A percentile compares a stretch with the other conserved stretches of the same genome.
These are phyloP conservation scores for Ispidina lecontei DNA, from an alignment of 2,797 vertebrate species.

Conservation along the genomic window DNA sequence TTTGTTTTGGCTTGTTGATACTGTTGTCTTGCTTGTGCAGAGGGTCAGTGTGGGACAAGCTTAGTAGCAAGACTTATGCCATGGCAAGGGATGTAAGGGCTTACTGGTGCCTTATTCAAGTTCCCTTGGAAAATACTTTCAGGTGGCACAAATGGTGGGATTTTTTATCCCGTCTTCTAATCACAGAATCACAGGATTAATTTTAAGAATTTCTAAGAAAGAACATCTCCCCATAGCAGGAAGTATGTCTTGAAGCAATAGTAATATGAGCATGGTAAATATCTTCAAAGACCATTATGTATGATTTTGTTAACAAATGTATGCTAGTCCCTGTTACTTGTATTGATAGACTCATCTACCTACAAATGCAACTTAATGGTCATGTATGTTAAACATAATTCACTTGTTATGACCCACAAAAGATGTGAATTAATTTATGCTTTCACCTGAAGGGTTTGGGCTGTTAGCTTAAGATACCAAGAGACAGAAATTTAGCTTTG, in stretches of 20 bases:
- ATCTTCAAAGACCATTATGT: not conserved
- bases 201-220: not conserved
- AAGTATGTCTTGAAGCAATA: not conserved
- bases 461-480: constrained; percentile 19
- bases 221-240: not conserved
- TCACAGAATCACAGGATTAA: too few species aligned
- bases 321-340: not conserved
- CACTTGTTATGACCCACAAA: not conserved
- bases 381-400: constrained; percentile 5
- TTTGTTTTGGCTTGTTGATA: not conserved
- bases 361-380: not conserved
- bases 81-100: not conserved
- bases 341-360: not conserved
- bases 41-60: not conserved
- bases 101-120: not conserved
- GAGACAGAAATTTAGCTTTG: constrained; percentile 26
- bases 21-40: not conserved
- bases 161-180: not conserved
- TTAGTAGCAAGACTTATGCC: not conserved
- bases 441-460: not conserved
- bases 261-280: not conserved
- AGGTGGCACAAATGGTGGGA: not conserved
- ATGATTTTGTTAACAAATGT: not conserved
- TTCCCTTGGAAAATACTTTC: not conserved
- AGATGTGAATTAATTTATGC: constrained; percentile 1